phyloP scores from a whole-genome alignment of 2,888 invertebrate species.

The Leptarthrus brevirostris region DNA sequence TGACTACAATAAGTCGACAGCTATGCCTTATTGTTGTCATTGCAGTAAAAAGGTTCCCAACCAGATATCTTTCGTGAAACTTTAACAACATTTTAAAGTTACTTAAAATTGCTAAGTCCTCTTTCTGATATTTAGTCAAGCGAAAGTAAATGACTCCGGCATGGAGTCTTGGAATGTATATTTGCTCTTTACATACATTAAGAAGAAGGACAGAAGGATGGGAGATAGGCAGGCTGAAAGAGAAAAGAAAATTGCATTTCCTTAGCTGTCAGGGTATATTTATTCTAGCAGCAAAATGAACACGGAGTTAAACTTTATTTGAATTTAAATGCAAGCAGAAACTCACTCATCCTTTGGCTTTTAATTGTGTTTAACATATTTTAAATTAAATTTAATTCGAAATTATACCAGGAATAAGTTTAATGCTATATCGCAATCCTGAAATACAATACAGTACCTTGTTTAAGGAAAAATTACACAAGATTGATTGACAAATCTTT shows the following conservation, averaged over 20 bases:
- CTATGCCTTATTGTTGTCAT: no score
- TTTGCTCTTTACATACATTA: slow-evolving; percentile 10
- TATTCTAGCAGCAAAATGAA: slow-evolving; percentile 22
- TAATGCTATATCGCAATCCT: no score
- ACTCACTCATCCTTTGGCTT: background rate
- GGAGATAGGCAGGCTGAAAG: background rate
- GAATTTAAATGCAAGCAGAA: slow-evolving; percentile 11
- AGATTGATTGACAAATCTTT: no score
- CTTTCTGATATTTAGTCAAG: background rate
- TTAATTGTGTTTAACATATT: no score
- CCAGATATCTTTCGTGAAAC: no score
- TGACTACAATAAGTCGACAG: no score
- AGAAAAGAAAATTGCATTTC: slow-evolving; percentile 11
- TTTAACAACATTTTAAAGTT: no score
- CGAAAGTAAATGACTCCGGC: background rate
- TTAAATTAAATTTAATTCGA: no score
- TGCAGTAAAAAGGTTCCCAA: no score
- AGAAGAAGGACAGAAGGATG: slow-evolving; percentile 7
- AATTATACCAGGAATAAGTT: no score
- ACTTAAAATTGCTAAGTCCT: slow-evolving; percentile 4
- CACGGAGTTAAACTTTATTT: slow-evolving; percentile 11
- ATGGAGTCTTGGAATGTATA: slow-evolving; percentile 4
- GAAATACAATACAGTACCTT: no score
- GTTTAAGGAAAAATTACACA: no score
- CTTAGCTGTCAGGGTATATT: background rate